Percentiles rank a stretch among this genome's conserved stretches.
phyloP scores from a whole-genome alignment of 2,888 invertebrate genomes.

The Sphecodes monilicornis region DNA sequence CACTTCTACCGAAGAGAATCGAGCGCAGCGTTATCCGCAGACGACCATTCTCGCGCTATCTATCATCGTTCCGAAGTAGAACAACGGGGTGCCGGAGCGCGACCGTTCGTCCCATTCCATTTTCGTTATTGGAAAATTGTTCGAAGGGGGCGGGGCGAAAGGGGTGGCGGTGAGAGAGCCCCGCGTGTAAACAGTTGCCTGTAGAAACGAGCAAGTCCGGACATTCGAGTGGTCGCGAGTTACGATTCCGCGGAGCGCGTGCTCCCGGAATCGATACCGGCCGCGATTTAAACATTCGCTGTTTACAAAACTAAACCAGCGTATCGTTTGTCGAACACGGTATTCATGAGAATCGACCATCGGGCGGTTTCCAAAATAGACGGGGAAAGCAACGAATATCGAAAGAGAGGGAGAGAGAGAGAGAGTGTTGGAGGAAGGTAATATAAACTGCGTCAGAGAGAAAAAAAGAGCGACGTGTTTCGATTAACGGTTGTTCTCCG shows the following conservation, averaged over 20 bases:
- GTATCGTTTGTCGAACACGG: conserved; percentile 15
- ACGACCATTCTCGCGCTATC: background rate
- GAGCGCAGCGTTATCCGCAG: background rate
- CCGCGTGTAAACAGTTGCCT: conserved; percentile 8
- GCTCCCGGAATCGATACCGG: conserved; percentile 26
- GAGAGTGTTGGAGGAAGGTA: background rate
- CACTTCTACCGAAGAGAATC: background rate
- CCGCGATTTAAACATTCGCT: conserved; percentile 37
- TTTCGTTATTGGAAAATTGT: conserved; percentile 15
- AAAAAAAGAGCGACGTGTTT: background rate
- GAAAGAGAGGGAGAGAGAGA: no score
- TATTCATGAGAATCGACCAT: background rate
- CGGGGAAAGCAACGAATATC: background rate
- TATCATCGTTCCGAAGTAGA: conserved; percentile 6
- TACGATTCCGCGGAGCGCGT: conserved; percentile 2
- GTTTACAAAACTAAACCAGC: conserved; percentile 24
- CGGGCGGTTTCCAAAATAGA: background rate
- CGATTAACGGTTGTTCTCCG: background rate
- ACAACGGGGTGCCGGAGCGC: background rate
- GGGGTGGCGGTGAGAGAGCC: background rate
- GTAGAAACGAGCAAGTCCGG: background rate
- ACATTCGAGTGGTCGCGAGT: conserved; percentile 9
- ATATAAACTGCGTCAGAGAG: background rate
- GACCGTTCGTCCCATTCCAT: conserved; percentile 6
- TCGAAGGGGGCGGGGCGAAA: background rate